Base-by-base conservation (phyloP, 2,888 invertebrate species). In the Lepidochitona cinerea region DNA sequence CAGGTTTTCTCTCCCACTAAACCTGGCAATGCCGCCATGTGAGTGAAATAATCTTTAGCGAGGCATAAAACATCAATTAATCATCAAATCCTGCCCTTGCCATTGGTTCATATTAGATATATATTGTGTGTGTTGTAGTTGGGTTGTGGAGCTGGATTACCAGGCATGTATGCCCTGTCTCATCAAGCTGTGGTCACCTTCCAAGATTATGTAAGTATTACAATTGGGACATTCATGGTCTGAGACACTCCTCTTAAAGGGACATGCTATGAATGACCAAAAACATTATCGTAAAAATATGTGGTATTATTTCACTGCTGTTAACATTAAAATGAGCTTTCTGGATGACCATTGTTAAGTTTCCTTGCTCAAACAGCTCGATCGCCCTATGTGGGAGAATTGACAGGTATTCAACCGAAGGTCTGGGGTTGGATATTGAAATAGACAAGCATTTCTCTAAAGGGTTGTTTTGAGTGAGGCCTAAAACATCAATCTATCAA, bases 61-160 rank as follows among this genome's bases (percentile, higher is more conserved):
- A 9, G 18, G 41, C 41, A 41, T 41, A 41, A 41, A 41, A 41
- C 41, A 41, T 18, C 41, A 41, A 41, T 41, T 18, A 41, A 41
- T 12, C 18, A 41, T n/a, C 41, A 12, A 66, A 41, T 41, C 9
- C 18, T 18, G 18, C 41, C 41, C 18, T 41, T 18, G 9, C 9
- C 9, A 9, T 12, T 41, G 41, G 9, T 12, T 41, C 18, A 41
- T 41, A 41, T 12, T 18, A 41, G 49, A n/a, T 2, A 23, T 49
- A 23, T 49, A 49, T 69, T 52, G n/a, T 71, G n/a, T 68, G 37
- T 70, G 29, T 80, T 81, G 53, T 75, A 92, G 92, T 92, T 98
- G 75, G 98, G 98, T 0, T 98, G 98, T 92, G 98, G 98, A 6
- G 93, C 95, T 71, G 98, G 97, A 1, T 92, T 98, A 71, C 92